These are phyloP conservation scores for Mesocricetus auratus DNA, from an alignment of 2,113 vertebrate species.

Conservation along the genomic window DNA sequence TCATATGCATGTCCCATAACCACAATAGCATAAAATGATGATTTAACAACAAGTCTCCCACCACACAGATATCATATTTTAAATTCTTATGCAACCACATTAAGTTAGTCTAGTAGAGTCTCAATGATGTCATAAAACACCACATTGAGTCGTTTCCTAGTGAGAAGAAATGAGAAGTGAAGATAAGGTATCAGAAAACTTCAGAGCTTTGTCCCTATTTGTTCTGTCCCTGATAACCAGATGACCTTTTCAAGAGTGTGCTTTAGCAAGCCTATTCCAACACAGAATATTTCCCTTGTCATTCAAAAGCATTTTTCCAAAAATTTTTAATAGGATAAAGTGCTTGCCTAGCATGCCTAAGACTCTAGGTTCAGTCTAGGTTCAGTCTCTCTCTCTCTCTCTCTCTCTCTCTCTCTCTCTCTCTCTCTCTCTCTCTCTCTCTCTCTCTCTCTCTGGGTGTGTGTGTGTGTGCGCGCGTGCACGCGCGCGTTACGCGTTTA, in stretches of 20 bases:
- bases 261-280: slow-evolving; percentile 3
- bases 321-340: slow-evolving; percentile 20
- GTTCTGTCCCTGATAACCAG: neutral
- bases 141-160: neutral
- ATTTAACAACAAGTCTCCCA: neutral
- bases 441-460: neutral
- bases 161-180: slow-evolving; percentile 43
- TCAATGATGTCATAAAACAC: slow-evolving; percentile 48
- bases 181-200: slow-evolving; percentile 52
- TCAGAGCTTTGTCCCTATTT: slow-evolving; percentile 32
- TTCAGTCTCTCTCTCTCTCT: too few species aligned
- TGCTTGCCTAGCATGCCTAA: neutral
- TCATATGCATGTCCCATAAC: neutral
- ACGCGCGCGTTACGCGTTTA: neutral
- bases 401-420: too few species aligned
- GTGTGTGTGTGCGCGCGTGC: neutral
- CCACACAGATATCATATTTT: neutral
- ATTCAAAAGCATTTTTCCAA: slow-evolving; percentile 11
- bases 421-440: too few species aligned
- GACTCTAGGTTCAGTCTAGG: neutral
- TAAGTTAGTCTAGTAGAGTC: slow-evolving; percentile 42
- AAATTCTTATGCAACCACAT: slow-evolving; percentile 29
- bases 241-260: slow-evolving; percentile 15
- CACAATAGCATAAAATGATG: slow-evolving; percentile 37
- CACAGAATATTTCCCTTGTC: slow-evolving; percentile 27